phyloP scores from a whole-genome alignment of 2,113 vertebrate genomes.

The Pungitius pungitius region DNA sequence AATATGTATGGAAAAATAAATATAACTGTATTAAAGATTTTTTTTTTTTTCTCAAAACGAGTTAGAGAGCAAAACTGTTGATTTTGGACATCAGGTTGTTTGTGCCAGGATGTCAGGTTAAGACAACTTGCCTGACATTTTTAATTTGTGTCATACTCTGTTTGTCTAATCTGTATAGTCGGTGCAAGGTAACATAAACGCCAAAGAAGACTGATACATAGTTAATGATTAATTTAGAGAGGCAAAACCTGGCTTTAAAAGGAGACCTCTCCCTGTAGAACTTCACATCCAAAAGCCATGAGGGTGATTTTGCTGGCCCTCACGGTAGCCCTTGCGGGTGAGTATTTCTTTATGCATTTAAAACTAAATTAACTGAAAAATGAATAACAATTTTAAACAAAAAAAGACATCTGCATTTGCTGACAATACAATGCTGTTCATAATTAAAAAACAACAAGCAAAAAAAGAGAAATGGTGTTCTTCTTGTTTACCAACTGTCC shows the following conservation, averaged over 20 bases:
- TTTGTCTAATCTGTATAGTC: constrained; percentile 29
- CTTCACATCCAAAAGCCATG: constrained; percentile 68
- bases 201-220: constrained; percentile 20
- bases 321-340: constrained; percentile 69
- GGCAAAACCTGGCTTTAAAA: constrained; percentile 55
- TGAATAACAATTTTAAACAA: not conserved
- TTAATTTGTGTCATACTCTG: constrained; percentile 18
- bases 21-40: no score
- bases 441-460: not conserved
- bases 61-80: not conserved
- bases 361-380: not conserved
- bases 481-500: not conserved
- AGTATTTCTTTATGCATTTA: constrained; percentile 25
- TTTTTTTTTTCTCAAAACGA: no score
- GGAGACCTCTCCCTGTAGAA: not conserved
- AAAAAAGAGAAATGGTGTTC: not conserved
- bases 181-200: constrained; percentile 46
- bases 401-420: no score
- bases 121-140: constrained; percentile 25
- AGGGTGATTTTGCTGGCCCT: constrained; percentile 68
- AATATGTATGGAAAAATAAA: no score
- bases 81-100: constrained; percentile 12
- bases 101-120: not conserved
- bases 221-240: constrained; percentile 57
- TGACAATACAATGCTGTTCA: no score